Conservation (phyloP, 2,797 vertebrate species). For the Alfaro cultratus region DNA sequence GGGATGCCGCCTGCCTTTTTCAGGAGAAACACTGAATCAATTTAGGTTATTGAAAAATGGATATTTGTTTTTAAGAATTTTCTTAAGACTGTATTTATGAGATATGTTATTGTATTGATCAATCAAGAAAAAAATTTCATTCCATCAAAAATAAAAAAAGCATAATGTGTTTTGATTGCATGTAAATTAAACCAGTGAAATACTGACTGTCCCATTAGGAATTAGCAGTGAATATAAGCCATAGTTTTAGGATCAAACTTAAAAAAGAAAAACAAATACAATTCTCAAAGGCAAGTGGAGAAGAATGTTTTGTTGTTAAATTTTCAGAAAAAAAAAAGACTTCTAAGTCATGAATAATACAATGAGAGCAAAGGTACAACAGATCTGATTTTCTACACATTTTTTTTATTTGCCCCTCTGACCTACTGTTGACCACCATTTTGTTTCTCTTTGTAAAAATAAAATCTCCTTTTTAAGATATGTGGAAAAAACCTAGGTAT, state of each 20-base stretch:
- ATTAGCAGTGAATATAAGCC: background rate
- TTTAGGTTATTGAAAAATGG: background rate
- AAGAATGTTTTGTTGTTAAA: background rate
- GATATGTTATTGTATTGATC: background rate
- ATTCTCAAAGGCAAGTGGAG: background rate
- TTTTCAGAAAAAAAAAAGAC: no score
- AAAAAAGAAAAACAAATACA: background rate
- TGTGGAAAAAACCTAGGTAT: background rate
- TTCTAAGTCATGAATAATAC: background rate
- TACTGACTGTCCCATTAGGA: background rate
- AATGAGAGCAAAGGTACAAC: background rate
- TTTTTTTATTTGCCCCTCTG: background rate
- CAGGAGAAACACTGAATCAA: background rate
- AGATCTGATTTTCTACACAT: background rate
- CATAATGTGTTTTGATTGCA: background rate
- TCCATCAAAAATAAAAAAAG: background rate
- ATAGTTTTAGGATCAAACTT: background rate
- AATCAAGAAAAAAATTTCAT: background rate
- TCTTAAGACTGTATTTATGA: background rate
- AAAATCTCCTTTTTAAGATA: background rate
- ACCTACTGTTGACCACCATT: background rate
- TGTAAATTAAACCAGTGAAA: background rate
- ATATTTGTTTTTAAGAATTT: background rate
- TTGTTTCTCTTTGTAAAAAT: background rate
- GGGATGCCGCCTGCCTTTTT: background rate